A percentile compares a stretch with the other conserved stretches of the same genome.
These are phyloP conservation scores for Gymnarchus niloticus DNA, from an alignment of 2,113 vertebrate genomes.

Conservation along the genomic window DNA sequence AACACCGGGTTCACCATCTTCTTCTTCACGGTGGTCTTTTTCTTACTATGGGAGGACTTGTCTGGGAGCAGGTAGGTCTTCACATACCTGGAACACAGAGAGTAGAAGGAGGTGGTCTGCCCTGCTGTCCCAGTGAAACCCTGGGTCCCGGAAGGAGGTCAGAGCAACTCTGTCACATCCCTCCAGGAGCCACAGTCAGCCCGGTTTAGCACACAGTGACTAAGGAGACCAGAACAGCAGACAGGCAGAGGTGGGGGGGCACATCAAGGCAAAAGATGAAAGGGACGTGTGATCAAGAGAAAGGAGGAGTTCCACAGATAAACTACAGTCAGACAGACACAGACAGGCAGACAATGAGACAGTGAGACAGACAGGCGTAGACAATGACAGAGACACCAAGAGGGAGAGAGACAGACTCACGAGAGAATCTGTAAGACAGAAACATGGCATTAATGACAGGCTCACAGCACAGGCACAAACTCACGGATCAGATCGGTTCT, in stretches of 20 bases:
- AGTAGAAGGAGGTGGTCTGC: background rate
- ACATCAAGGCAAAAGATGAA: background rate
- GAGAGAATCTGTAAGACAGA: background rate
- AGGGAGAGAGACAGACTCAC: background rate
- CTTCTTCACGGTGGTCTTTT: slow-evolving; percentile 82
- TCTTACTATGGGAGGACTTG: slow-evolving; percentile 81
- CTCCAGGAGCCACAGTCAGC: background rate
- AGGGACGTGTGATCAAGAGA: background rate
- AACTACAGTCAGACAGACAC: background rate
- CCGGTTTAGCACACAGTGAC: slow-evolving; percentile 15
- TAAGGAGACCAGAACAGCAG: background rate
- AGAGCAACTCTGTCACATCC: background rate
- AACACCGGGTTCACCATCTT: slow-evolving; percentile 84
- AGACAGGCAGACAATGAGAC: background rate
- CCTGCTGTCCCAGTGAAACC: background rate
- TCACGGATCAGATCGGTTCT: slow-evolving; percentile 83
- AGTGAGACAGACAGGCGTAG: background rate
- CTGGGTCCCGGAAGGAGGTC: background rate
- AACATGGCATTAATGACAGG: background rate
- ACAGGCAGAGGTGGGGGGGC: background rate
- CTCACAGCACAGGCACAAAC: slow-evolving; percentile 46
- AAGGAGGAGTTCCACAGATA: background rate
- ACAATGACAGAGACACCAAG: slow-evolving; percentile 2
- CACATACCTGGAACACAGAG: slow-evolving; percentile 73
- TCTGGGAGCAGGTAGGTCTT: slow-evolving; percentile 91